Percentiles rank a stretch among this genome's conserved stretches.
Conservation (phyloP, 2,797 vertebrate genomes). For the Craterocephalus amniculus region DNA sequence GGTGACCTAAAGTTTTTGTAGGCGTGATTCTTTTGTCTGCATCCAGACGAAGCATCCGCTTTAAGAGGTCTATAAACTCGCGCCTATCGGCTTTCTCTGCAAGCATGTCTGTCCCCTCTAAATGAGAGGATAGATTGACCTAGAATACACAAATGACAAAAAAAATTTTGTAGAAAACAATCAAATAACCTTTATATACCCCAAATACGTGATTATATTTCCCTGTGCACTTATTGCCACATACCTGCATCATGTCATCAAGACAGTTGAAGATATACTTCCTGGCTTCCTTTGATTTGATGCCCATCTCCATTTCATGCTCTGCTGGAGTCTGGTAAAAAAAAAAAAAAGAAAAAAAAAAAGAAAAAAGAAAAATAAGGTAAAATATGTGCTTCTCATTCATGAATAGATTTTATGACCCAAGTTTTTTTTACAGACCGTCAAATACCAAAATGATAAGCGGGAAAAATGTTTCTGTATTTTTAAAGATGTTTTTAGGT, state of each 20-base stretch:
- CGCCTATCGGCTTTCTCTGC: conserved; percentile 98
- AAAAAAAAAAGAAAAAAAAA: neutral
- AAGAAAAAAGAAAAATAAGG: too few relatives aligned
- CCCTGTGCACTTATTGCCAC: neutral
- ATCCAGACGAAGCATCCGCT: conserved; percentile 98
- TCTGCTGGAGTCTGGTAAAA: conserved; percentile 90
- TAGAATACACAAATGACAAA: conserved; percentile 58
- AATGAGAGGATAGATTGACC: conserved; percentile 97
- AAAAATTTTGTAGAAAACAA: neutral
- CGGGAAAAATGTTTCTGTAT: neutral
- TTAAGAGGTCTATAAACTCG: conserved; percentile 97
- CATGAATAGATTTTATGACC: neutral
- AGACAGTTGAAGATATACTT: conserved; percentile 99
- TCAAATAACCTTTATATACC: neutral
- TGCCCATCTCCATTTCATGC: conserved; percentile 97
- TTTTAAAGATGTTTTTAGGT: neutral
- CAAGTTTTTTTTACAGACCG: neutral
- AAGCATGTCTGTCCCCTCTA: conserved; percentile 98
- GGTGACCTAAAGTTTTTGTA: conserved; percentile 95
- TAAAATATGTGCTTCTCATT: neutral
- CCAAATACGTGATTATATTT: neutral
- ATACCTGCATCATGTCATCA: conserved; percentile 99
- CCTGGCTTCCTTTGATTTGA: conserved; percentile 98
- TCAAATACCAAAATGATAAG: neutral
- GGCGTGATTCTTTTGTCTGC: conserved; percentile 98